phyloP scores from a whole-genome alignment of 1,140 invertebrate genomes.

The Harpegnathos saltator region DNA sequence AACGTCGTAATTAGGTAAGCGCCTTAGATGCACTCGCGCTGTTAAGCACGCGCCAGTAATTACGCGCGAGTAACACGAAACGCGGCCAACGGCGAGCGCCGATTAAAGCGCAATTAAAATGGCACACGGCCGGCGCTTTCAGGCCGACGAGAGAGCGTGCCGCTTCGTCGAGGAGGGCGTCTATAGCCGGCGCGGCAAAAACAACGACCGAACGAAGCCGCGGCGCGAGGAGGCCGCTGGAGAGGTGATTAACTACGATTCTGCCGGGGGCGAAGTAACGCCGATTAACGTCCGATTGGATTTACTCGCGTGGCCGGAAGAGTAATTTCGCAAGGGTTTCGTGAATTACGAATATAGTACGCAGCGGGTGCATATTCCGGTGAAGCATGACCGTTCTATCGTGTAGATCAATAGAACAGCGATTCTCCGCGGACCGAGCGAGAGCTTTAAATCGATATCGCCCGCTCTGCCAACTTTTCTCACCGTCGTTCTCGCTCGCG shows the following conservation, averaged over 20 bases:
- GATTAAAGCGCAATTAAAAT: conserved; percentile 50
- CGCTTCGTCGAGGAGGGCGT: background rate
- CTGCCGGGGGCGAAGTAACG: background rate
- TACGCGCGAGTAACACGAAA: conserved; percentile 16
- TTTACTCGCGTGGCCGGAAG: background rate
- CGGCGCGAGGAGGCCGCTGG: background rate
- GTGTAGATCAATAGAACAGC: background rate
- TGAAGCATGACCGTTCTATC: background rate
- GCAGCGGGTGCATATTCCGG: background rate
- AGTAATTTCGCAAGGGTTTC: background rate
- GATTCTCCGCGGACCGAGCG: background rate
- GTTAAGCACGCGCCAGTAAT: conserved; percentile 8
- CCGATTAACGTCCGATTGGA: background rate
- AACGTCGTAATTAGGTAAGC: conserved; percentile 13
- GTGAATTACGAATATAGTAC: background rate
- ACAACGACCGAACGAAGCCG: background rate
- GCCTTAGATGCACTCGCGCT: conserved; percentile 16
- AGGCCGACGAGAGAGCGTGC: background rate
- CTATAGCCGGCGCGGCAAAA: conserved; percentile 8
- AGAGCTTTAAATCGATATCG: too few relatives aligned
- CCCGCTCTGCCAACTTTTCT: too few relatives aligned
- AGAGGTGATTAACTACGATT: background rate
- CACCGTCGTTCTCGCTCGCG: too few relatives aligned
- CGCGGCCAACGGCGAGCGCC: background rate
- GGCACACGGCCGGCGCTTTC: background rate